These are phyloP conservation scores for Trichechus manatus DNA, from an alignment of 2,113 vertebrate species.

Conservation along the genomic window DNA sequence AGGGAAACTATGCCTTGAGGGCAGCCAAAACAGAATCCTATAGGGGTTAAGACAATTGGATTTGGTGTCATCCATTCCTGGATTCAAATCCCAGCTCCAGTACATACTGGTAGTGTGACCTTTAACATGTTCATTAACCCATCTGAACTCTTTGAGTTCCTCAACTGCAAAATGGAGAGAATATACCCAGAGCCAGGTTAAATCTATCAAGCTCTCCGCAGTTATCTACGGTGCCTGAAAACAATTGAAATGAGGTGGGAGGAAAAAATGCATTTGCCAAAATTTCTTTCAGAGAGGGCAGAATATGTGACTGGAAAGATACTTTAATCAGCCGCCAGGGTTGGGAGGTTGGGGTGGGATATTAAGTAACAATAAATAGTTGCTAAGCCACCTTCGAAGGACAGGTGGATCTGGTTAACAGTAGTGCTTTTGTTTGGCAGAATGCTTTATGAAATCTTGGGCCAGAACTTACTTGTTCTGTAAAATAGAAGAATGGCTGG, in stretches of 20 bases:
- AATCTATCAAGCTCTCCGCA: neutral
- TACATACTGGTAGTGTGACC: neutral
- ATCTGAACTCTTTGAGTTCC: neutral
- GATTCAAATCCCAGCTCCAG: neutral
- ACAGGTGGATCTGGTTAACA: constrained; percentile 57
- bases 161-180: neutral
- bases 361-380: constrained; percentile 54
- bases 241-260: neutral
- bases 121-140: neutral
- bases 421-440: constrained; percentile 39
- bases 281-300: neutral
- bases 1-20: neutral
- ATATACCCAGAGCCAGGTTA: neutral
- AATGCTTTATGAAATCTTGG: constrained; percentile 57
- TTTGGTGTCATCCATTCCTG: neutral
- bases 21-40: neutral
- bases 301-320: neutral
- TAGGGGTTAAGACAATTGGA: neutral
- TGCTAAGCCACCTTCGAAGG: constrained; percentile 21
- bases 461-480: neutral
- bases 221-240: neutral
- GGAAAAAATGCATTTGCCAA: neutral
- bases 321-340: constrained; percentile 26
- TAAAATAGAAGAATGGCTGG: neutral
- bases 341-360: neutral